A percentile compares a stretch with the other conserved stretches of the same genome.
Conservation (phyloP, 2,113 vertebrate genomes). For the Xiphophorus maculatus region DNA sequence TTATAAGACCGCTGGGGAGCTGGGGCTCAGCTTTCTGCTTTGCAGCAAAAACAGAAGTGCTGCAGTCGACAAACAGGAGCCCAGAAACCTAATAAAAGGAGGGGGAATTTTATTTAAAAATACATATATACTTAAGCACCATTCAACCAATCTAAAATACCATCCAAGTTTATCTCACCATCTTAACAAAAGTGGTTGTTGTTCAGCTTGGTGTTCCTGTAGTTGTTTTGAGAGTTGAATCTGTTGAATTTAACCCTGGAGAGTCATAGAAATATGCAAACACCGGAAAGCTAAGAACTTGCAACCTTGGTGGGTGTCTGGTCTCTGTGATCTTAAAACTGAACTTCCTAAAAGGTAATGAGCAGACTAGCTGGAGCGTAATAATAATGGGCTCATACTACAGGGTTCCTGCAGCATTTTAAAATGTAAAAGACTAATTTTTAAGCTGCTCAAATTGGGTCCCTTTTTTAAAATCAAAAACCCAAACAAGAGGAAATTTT, state of each 20-base stretch:
- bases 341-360: background rate
- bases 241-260: background rate
- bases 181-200: background rate
- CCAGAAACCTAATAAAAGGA: conserved; percentile 41
- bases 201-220: background rate
- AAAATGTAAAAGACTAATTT: background rate
- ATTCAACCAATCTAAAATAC: background rate
- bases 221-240: conserved; percentile 4
- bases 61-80: conserved; percentile 46
- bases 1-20: conserved; percentile 29
- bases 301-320: background rate
- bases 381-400: background rate
- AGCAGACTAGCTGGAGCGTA: background rate
- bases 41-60: conserved; percentile 53
- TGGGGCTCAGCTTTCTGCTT: conserved; percentile 40
- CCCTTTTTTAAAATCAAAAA: background rate
- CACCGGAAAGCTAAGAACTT: background rate
- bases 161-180: background rate
- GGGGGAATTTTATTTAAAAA: conserved; percentile 17
- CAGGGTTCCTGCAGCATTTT: background rate
- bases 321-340: background rate
- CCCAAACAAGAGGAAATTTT: background rate
- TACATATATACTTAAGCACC: background rate
- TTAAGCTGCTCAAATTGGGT: background rate
- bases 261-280: background rate